Percentiles rank a stretch among this genome's conserved stretches.
These are phyloP conservation scores for Albula goreensis DNA, from an alignment of 2,113 vertebrate species.

Conservation along the genomic window DNA sequence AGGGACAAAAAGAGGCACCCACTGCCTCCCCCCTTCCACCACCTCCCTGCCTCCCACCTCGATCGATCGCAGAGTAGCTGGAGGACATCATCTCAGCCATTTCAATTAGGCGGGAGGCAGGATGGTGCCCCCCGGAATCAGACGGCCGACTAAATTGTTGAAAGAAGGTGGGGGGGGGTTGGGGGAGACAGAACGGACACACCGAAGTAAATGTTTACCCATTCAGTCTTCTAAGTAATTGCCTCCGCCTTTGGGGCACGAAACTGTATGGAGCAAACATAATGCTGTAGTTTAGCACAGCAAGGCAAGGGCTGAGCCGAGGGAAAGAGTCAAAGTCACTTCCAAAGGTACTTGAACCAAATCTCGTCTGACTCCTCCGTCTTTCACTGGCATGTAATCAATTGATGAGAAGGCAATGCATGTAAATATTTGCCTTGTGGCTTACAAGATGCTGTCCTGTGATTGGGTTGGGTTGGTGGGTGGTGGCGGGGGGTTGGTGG, in stretches of 20 bases:
- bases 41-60: background rate
- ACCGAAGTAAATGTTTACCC: background rate
- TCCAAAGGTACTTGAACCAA: conserved; percentile 58
- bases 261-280: conserved; percentile 60
- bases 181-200: background rate
- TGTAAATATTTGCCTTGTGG: conserved; percentile 57
- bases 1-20: background rate
- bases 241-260: conserved; percentile 47
- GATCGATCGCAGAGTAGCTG: background rate
- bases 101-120: conserved; percentile 18
- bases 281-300: conserved; percentile 47
- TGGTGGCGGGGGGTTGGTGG: conserved; percentile 46
- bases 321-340: conserved; percentile 53
- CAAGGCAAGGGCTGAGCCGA: conserved; percentile 18
- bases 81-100: background rate
- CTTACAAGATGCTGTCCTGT: conserved; percentile 53
- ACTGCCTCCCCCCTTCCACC: background rate
- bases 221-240: background rate
- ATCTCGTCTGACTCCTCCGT: conserved; percentile 55
- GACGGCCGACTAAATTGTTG: background rate
- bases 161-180: background rate
- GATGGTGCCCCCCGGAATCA: background rate
- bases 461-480: conserved; percentile 49
- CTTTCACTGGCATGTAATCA: conserved; percentile 61
- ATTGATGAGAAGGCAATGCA: conserved; percentile 54